These are phyloP conservation scores for Calameuta pallipes DNA, from an alignment of 2,888 invertebrate species.

Conservation along the genomic window DNA sequence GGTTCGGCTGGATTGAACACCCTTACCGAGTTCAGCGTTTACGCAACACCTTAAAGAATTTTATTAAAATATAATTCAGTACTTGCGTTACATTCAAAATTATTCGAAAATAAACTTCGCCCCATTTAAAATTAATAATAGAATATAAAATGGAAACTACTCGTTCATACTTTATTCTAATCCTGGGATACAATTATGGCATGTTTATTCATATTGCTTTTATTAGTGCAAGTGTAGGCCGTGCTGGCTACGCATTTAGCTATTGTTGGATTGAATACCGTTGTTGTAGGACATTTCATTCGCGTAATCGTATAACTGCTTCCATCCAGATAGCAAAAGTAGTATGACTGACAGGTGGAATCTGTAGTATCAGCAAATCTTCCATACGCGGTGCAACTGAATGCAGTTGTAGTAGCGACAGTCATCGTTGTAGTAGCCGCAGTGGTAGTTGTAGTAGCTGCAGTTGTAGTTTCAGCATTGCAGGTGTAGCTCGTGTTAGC, in stretches of 20 bases:
- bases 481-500: neutral
- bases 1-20: neutral
- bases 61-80: neutral
- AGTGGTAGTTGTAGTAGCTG: neutral
- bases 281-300: conserved; percentile 14
- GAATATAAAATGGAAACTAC: neutral
- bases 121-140: neutral
- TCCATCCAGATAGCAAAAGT: conserved; percentile 23
- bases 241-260: conserved; percentile 11
- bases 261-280: conserved; percentile 16
- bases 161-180: neutral
- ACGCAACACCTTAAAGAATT: neutral
- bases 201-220: neutral
- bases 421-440: neutral
- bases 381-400: conserved; percentile 22
- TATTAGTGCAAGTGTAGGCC: neutral
- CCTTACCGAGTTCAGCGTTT: neutral
- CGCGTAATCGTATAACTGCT: neutral
- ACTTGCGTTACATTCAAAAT: neutral
- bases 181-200: neutral
- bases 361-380: conserved; percentile 26
- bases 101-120: neutral
- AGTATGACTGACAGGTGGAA: conserved; percentile 30
- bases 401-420: conserved; percentile 13
- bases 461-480: neutral